Evolutionary conservation across 2,797 vertebrate species (phyloP), one percentile per base, ranked within the genome.

Genomic region (Chanos chanos): DNA sequence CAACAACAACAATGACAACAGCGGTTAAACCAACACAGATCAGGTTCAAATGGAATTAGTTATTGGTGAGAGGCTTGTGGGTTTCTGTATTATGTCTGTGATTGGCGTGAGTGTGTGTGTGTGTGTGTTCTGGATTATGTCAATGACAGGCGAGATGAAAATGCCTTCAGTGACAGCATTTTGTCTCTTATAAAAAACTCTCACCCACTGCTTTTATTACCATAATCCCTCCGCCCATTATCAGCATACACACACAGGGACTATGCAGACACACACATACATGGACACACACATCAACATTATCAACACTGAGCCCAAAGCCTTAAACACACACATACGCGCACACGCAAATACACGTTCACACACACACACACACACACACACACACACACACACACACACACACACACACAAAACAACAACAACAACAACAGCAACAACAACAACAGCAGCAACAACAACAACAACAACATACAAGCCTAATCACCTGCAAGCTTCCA

Each of bases 221-320:
- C 64, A 73, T 83, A 85, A 86, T 85, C 80, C 83, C 61, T n/a
- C 72, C 66, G 75, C 68, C 62, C 54, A 60, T 74, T 74, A 71
- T 76, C 75, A 83, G 82, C 67, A 83, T 75, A 75, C 75, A 67
- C 53, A 73, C 73, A 77, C 66, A 62, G 27, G 69, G 64, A 61
- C 56, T 64, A 61, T 36, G 16, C 21, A 16, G 65, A 28, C 67
- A 19, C 48, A 27, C 74, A n/a, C 12, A n/a, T 44, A 24, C 4
- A 13, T 64, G 27, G 24, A 28, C 13, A 40, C 37, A 18, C n/a
- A n/a, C n/a, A n/a, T n/a, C n/a, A n/a, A n/a, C n/a, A n/a, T n/a
- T n/a, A n/a, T n/a, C n/a, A n/a, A n/a, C n/a, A n/a, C n/a, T n/a
- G n/a, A n/a, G n/a, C 30, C 58, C 34, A 55, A 28, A 37, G 12